phyloP scores from a whole-genome alignment of 2,888 invertebrate species.

The Isoperla grammatica region DNA sequence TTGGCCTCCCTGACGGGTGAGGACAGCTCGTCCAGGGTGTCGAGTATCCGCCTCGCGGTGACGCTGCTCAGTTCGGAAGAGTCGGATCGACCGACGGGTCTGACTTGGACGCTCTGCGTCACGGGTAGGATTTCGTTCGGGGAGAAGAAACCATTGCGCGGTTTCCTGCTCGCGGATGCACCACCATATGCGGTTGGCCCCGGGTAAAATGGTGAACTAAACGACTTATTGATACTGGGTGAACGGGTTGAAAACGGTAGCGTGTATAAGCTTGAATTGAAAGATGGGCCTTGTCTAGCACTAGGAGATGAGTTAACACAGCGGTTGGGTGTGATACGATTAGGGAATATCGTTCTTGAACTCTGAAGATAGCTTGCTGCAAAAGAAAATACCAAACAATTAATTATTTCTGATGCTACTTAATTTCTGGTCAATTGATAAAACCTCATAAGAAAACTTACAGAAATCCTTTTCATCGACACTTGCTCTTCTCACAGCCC shows the following conservation, averaged over 20 bases:
- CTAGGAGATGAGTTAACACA: slow-evolving; percentile 42
- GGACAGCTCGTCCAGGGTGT: slow-evolving; percentile 74
- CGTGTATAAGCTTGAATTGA: slow-evolving; percentile 40
- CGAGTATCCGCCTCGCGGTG: slow-evolving; percentile 71
- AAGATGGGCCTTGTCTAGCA: slow-evolving; percentile 42
- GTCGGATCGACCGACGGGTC: neutral
- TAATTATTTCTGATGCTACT: neutral
- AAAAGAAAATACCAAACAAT: neutral
- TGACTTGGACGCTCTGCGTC: slow-evolving; percentile 16
- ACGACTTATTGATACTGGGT: neutral
- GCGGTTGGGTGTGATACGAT: slow-evolving; percentile 37
- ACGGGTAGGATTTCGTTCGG: slow-evolving; percentile 7
- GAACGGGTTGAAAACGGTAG: neutral
- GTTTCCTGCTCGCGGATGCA: slow-evolving; percentile 51
- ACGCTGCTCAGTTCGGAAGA: slow-evolving; percentile 42
- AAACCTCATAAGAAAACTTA: slow-evolving; percentile 13
- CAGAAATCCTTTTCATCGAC: slow-evolving; percentile 22
- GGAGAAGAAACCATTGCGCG: slow-evolving; percentile 11
- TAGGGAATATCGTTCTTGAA: slow-evolving; percentile 17
- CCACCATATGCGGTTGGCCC: slow-evolving; percentile 73
- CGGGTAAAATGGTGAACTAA: slow-evolving; percentile 65
- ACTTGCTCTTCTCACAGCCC: slow-evolving; percentile 11
- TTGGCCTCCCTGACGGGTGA: slow-evolving; percentile 74
- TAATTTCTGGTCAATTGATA: neutral
- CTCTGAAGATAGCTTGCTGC: slow-evolving; percentile 21